phyloP scores from a whole-genome alignment of 1,140 invertebrate genomes.

The Medauroidea extradentata region DNA sequence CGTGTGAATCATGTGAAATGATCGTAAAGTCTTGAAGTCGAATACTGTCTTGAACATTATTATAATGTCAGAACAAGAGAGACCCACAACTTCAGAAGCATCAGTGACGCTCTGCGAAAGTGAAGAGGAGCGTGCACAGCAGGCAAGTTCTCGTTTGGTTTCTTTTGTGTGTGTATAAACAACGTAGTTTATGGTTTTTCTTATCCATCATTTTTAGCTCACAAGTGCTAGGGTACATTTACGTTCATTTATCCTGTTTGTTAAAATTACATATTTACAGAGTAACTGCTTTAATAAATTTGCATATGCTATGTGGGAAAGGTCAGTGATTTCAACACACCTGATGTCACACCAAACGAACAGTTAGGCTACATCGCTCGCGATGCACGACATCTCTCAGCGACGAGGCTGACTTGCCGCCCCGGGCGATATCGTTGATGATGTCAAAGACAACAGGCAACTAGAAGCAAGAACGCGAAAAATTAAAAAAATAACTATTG shows the following conservation, averaged over 20 bases:
- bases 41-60: too few relatives aligned
- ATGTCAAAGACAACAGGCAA: too few relatives aligned
- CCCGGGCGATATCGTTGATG: too few relatives aligned
- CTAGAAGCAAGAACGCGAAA: too few relatives aligned
- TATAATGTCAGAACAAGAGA: background rate
- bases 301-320: background rate
- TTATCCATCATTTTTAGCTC: background rate
- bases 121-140: background rate
- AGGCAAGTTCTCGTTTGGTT: background rate
- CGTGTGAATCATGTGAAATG: too few relatives aligned
- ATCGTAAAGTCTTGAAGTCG: too few relatives aligned
- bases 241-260: background rate
- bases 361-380: too few relatives aligned
- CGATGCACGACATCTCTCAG: too few relatives aligned
- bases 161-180: background rate
- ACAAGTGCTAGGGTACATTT: background rate
- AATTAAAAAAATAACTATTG: too few relatives aligned
- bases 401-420: too few relatives aligned
- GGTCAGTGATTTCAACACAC: background rate
- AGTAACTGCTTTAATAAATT: background rate
- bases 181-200: background rate
- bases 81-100: background rate
- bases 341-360: too few relatives aligned
- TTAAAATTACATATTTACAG: background rate
- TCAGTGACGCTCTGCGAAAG: conserved; percentile 3